A percentile compares a stretch with the other conserved stretches of the same genome.
Evolutionary conservation across 2,113 vertebrate species (phyloP).

Genomic region (Amphiprion ocellaris): DNA sequence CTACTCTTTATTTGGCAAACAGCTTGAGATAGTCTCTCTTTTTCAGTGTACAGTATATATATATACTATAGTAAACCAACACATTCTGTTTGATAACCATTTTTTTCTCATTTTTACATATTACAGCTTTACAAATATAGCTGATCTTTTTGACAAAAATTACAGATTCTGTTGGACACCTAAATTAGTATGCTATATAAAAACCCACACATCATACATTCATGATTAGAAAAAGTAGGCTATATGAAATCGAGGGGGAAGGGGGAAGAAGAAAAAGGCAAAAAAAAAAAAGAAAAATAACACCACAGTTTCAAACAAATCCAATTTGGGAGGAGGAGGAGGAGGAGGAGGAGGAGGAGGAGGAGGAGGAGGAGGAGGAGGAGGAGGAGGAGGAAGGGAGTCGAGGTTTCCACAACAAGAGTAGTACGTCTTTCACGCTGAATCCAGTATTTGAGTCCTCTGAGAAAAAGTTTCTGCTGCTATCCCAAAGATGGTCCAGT

Average conservation of each 20-base stretch:
- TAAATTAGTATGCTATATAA: constrained; percentile 86
- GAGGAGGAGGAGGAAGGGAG: constrained; percentile 24
- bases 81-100: constrained; percentile 84
- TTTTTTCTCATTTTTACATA: constrained; percentile 84
- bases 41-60: constrained; percentile 85
- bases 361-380: constrained; percentile 17
- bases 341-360: constrained; percentile 11
- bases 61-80: constrained; percentile 82
- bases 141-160: constrained; percentile 89
- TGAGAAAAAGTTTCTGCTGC: constrained; percentile 74
- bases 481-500: constrained; percentile 58
- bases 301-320: constrained; percentile 81
- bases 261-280: constrained; percentile 2
- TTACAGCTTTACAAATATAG: constrained; percentile 89
- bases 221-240: constrained; percentile 86
- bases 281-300: constrained; percentile 49
- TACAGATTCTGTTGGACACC: constrained; percentile 84
- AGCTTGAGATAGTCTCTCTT: constrained; percentile 86
- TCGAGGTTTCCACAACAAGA: constrained; percentile 75
- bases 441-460: constrained; percentile 69
- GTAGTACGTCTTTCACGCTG: constrained; percentile 59
- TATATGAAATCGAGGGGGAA: constrained; percentile 77
- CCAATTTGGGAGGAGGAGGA: constrained; percentile 52
- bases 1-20: constrained; percentile 88
- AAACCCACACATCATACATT: constrained; percentile 88